These are phyloP conservation scores for Lycaon pictus DNA, from an alignment of 2,113 vertebrate genomes.

Conservation along the genomic window DNA sequence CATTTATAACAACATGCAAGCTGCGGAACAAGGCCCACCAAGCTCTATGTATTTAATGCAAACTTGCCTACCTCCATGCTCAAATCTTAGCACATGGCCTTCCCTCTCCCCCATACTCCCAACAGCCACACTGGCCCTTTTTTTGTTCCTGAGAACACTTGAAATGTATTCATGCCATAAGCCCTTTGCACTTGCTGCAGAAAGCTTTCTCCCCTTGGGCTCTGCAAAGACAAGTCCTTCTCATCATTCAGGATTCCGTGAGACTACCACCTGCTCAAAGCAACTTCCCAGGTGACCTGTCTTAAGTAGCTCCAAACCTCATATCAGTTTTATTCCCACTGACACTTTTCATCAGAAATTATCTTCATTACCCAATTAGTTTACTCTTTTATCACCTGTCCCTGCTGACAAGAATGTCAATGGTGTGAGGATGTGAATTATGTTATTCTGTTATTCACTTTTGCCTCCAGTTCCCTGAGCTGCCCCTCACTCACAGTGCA, in stretches of 20 bases:
- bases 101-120: background rate
- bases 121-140: background rate
- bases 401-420: background rate
- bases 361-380: background rate
- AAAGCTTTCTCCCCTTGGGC: background rate
- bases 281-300: background rate
- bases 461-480: background rate
- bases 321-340: background rate
- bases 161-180: background rate
- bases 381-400: background rate
- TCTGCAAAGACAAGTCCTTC: background rate
- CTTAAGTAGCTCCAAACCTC: background rate
- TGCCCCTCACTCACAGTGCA: background rate
- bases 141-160: background rate
- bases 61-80: background rate
- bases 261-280: background rate
- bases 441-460: background rate
- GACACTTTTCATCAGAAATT: conserved; percentile 21
- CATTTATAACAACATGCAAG: background rate
- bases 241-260: background rate
- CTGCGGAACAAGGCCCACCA: background rate
- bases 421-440: background rate
- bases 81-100: rapidly evolving
- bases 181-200: background rate
- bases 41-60: background rate